A percentile compares a stretch with the other conserved stretches of the same genome.
Conservation (phyloP, 1,140 invertebrate species). For the Idris sp. region DNA sequence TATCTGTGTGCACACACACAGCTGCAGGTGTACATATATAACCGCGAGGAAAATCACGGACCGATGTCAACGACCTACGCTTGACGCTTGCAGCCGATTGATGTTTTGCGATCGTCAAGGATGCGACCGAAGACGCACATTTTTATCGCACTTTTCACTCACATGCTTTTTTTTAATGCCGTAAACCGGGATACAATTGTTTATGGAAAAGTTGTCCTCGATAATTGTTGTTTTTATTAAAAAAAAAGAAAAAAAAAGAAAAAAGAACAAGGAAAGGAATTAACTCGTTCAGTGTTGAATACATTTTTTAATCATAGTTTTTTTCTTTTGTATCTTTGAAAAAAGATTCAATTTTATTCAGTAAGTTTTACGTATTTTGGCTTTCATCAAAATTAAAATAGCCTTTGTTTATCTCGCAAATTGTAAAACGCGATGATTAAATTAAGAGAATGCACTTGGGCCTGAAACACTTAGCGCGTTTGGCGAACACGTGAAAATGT, state of each 20-base stretch:
- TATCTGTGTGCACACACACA: conserved; percentile 56
- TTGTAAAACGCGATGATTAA: conserved; percentile 32
- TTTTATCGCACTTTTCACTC: conserved; percentile 44
- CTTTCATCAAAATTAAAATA: background rate
- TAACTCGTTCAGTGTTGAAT: background rate
- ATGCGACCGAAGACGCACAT: conserved; percentile 45
- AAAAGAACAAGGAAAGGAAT: background rate
- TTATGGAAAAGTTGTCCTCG: conserved; percentile 12
- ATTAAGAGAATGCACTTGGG: conserved; percentile 36
- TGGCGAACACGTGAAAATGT: conserved; percentile 34
- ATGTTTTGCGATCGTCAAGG: conserved; percentile 47
- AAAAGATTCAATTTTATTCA: too few relatives aligned
- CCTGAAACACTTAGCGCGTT: conserved; percentile 34
- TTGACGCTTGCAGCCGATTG: conserved; percentile 48
- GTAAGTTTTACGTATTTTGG: too few relatives aligned
- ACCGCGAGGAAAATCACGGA: conserved; percentile 75
- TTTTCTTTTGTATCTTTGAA: too few relatives aligned
- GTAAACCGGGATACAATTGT: conserved; percentile 9
- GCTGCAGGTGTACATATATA: conserved; percentile 66
- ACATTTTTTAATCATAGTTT: too few relatives aligned
- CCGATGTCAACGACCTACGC: conserved; percentile 74
- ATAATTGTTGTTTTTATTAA: background rate
- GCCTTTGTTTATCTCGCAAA: conserved; percentile 16
- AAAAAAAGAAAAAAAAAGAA: background rate
- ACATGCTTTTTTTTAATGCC: conserved; percentile 10